These are phyloP conservation scores for Augiades crinisus DNA, from an alignment of 2,888 invertebrate genomes.

Conservation along the genomic window DNA sequence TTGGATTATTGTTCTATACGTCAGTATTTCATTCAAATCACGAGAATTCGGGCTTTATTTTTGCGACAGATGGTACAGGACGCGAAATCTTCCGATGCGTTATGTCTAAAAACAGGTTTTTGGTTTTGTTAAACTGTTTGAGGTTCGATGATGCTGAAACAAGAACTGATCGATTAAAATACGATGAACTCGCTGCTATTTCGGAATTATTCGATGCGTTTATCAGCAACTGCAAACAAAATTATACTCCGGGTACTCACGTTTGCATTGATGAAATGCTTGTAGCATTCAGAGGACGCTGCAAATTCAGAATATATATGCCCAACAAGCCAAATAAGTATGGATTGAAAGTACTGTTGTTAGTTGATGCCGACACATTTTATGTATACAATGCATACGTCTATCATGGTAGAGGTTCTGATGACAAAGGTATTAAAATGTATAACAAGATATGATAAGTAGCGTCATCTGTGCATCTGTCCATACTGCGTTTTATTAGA, in stretches of 20 bases:
- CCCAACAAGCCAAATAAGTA: conserved; percentile 34
- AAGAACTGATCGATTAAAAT: conserved; percentile 7
- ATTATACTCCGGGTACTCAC: conserved; percentile 27
- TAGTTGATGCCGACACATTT: conserved; percentile 32
- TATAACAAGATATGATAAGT: too few relatives aligned
- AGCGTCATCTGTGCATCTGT: too few relatives aligned
- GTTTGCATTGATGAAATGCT: conserved; percentile 31
- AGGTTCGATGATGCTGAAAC: conserved; percentile 24
- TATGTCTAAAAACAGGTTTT: conserved; percentile 24
- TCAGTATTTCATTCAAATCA: conserved; percentile 27
- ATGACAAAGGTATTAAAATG: conserved; percentile 37
- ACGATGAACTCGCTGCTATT: conserved; percentile 29
- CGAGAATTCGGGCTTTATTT: conserved; percentile 28
- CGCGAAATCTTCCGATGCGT: conserved; percentile 30
- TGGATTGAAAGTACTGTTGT: conserved; percentile 32
- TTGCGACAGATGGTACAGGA: conserved; percentile 30
- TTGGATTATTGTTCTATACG: conserved; percentile 32
- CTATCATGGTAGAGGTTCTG: conserved; percentile 33
- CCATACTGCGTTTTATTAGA: not conserved
- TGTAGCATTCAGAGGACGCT: conserved; percentile 29
- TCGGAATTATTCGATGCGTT: conserved; percentile 29
- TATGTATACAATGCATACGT: conserved; percentile 29
- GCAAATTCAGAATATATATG: conserved; percentile 28
- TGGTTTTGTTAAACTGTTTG: conserved; percentile 24
- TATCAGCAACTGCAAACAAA: conserved; percentile 26